These are phyloP conservation scores for Ammodytes dubius DNA, from an alignment of 2,113 vertebrate genomes.

Conservation along the genomic window DNA sequence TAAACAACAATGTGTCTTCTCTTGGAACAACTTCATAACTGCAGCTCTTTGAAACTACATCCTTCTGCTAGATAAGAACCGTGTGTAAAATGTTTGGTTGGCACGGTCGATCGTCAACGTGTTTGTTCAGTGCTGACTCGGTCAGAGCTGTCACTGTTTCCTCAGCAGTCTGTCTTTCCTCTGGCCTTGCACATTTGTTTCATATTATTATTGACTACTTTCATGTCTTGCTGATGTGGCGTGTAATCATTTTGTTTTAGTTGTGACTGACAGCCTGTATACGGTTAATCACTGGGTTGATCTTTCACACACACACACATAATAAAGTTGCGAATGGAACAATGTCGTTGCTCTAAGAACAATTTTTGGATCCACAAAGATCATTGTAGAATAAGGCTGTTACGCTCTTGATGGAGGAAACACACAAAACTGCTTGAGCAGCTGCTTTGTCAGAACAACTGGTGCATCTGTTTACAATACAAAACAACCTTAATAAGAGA, in stretches of 20 bases:
- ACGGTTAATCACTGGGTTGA: background rate
- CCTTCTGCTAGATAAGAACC: background rate
- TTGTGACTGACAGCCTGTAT: conserved; percentile 19
- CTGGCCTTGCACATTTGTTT: conserved; percentile 32
- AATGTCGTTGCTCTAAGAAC: background rate
- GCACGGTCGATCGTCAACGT: background rate
- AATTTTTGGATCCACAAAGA: background rate
- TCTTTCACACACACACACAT: background rate
- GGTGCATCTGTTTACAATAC: background rate
- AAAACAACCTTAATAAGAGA: background rate
- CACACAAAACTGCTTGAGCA: background rate
- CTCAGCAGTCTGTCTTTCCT: conserved; percentile 16
- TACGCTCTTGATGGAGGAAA: no score
- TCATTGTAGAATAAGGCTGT: background rate
- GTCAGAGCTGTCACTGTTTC: conserved; percentile 17
- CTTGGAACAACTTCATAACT: background rate
- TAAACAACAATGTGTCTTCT: no score
- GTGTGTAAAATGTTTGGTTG: background rate
- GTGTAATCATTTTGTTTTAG: conserved; percentile 19
- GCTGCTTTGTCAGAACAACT: background rate
- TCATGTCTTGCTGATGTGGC: conserved; percentile 11
- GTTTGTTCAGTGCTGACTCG: conserved; percentile 29
- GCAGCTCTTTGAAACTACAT: background rate
- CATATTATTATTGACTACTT: conserved; percentile 22
- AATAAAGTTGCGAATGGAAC: background rate